A percentile compares a stretch with the other conserved stretches of the same genome.
These are phyloP conservation scores for Stigmatopora argus DNA, from an alignment of 2,113 vertebrate species.

Conservation along the genomic window DNA sequence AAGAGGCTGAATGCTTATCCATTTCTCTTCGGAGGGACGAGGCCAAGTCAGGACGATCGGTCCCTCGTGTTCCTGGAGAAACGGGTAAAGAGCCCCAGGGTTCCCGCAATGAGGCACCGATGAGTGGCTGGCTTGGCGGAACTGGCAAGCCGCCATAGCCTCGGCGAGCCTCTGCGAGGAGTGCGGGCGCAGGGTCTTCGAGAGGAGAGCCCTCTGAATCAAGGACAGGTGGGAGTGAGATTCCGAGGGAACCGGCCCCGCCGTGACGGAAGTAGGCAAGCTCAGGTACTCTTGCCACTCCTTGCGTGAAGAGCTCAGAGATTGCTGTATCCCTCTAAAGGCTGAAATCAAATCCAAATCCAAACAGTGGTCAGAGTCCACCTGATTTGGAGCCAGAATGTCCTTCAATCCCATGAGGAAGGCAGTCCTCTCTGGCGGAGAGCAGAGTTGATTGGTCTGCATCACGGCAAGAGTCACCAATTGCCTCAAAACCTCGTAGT, in stretches of 20 bases:
- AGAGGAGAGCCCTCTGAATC: conserved; percentile 77
- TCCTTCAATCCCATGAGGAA: conserved; percentile 68
- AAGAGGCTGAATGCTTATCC: conserved; percentile 61
- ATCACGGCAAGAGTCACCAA: conserved; percentile 68
- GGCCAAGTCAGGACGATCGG: conserved; percentile 71
- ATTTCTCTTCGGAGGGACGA: conserved; percentile 18
- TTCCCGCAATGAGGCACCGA: conserved; percentile 23
- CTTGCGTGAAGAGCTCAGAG: conserved; percentile 54
- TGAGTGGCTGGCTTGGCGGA: conserved; percentile 40
- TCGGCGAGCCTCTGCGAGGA: conserved; percentile 56
- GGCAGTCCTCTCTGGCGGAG: conserved; percentile 61
- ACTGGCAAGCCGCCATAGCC: conserved; percentile 62
- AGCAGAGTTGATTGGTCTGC: conserved; percentile 45
- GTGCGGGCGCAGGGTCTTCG: conserved; percentile 72
- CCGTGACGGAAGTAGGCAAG: conserved; percentile 65
- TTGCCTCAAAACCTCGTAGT: conserved; percentile 60
- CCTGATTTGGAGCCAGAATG: not conserved
- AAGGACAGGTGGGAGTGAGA: conserved; percentile 68
- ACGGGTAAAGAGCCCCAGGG: conserved; percentile 31
- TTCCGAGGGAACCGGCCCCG: conserved; percentile 63
- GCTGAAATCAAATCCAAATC: conserved; percentile 69
- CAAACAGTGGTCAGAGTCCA: conserved; percentile 61
- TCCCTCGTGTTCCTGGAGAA: conserved; percentile 41
- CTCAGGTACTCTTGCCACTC: conserved; percentile 78
- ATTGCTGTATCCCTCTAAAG: conserved; percentile 69